A percentile compares a stretch with the other conserved stretches of the same genome.
Evolutionary conservation across 2,797 vertebrate species (phyloP).

Genomic region (Acanthurus leucopareius): DNA sequence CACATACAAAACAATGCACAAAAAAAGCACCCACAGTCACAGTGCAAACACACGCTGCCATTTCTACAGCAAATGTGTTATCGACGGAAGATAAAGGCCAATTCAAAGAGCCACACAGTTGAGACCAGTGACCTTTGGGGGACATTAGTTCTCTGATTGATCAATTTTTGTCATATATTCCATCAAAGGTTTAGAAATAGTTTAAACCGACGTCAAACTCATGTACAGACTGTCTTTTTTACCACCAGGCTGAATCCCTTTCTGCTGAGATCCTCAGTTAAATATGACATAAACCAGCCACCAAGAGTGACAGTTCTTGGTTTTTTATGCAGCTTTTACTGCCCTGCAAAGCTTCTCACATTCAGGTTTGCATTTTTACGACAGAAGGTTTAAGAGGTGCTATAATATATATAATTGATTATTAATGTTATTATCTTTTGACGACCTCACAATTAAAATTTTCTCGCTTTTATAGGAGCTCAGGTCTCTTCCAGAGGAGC

Average conservation of each 20-base stretch:
- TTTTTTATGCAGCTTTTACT: background rate
- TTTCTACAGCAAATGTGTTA: background rate
- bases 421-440: background rate
- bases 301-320: background rate
- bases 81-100: background rate
- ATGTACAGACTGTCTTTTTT: background rate
- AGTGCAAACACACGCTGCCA: background rate
- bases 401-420: background rate
- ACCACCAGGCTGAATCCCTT: background rate
- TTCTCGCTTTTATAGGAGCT: background rate
- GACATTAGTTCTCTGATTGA: background rate
- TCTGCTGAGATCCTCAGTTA: background rate
- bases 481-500: background rate
- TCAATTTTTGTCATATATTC: background rate
- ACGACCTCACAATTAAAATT: background rate
- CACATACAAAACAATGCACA: background rate
- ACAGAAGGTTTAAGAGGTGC: background rate
- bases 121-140: background rate
- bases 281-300: background rate
- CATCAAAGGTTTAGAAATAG: background rate
- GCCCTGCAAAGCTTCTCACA: no score
- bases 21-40: background rate
- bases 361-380: background rate
- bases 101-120: background rate
- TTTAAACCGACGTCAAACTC: background rate